Conservation (phyloP, 2,888 invertebrate species). For the Sipha maydis region DNA sequence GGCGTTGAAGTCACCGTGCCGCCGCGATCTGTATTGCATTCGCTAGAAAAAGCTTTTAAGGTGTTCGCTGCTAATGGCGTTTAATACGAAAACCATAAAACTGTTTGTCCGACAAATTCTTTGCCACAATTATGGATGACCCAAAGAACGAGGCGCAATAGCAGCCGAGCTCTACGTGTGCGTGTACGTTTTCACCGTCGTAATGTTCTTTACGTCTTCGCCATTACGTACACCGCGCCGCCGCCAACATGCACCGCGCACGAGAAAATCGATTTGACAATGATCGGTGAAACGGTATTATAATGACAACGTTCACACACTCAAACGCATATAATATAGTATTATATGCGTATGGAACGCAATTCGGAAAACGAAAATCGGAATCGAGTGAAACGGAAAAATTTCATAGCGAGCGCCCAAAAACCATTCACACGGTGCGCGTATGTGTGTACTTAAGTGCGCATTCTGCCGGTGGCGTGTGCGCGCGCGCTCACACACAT, state of each 20-base stretch:
- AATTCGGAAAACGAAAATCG: conserved; percentile 28
- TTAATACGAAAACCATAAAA: background rate
- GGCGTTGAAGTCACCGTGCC: background rate
- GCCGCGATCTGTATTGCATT: background rate
- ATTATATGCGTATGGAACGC: background rate
- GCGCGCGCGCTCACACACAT: background rate
- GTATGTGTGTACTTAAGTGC: conserved; percentile 35
- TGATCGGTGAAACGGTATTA: conserved; percentile 23
- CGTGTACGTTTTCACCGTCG: background rate
- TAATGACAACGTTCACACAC: background rate
- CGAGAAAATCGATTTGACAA: conserved; percentile 32
- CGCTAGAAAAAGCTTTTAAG: background rate
- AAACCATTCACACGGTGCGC: conserved; percentile 47
- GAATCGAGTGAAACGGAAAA: conserved; percentile 42
- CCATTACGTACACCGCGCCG: background rate
- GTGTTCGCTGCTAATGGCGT: background rate
- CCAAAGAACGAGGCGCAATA: background rate
- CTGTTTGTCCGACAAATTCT: too few species aligned
- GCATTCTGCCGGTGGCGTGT: conserved; percentile 19
- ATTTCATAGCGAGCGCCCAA: background rate
- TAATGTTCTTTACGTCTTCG: background rate
- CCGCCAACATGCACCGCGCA: background rate
- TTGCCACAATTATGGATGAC: background rate
- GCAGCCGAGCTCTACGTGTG: background rate
- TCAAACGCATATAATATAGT: background rate